Evolutionary conservation across 64 coral and sea anemone species (phyloP).

Genomic region (Hydrozoanthus tunicans): DNA sequence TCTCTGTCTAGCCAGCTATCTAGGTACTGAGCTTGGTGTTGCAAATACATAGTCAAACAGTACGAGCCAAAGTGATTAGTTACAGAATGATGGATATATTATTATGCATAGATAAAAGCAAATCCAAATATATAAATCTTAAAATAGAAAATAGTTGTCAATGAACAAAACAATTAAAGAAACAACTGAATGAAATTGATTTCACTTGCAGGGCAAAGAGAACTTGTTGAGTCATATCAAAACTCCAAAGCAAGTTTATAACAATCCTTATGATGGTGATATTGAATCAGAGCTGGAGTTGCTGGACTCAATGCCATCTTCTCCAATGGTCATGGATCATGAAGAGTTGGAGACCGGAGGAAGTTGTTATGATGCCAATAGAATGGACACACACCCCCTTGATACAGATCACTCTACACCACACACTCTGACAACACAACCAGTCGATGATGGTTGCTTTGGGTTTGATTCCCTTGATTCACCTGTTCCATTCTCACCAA

Average conservation of each 20-base stretch:
- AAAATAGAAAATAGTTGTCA: no score
- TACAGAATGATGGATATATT: no score
- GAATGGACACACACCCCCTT: neutral
- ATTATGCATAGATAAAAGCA: no score
- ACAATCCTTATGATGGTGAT: constrained; percentile 28
- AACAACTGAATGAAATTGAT: neutral
- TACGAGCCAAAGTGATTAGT: no score
- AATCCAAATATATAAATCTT: no score
- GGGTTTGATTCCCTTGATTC: constrained; percentile 32
- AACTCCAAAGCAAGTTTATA: constrained; percentile 25
- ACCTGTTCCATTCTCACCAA: constrained; percentile 27
- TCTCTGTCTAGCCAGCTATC: no score
- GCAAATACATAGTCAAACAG: no score
- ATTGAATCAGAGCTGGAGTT: constrained; percentile 29
- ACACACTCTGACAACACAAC: neutral
- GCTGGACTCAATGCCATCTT: neutral
- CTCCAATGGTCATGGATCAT: constrained; percentile 32
- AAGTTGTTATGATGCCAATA: neutral
- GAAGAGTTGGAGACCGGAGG: neutral
- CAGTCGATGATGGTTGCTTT: constrained; percentile 35
- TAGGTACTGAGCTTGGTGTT: no score
- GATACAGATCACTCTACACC: constrained; percentile 47
- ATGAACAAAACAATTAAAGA: neutral
- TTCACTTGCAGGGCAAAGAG: constrained; percentile 13
- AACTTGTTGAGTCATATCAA: constrained; percentile 24